Evolutionary conservation across 2,113 vertebrate species (phyloP).

Genomic region (Uropsilus gracilis): DNA sequence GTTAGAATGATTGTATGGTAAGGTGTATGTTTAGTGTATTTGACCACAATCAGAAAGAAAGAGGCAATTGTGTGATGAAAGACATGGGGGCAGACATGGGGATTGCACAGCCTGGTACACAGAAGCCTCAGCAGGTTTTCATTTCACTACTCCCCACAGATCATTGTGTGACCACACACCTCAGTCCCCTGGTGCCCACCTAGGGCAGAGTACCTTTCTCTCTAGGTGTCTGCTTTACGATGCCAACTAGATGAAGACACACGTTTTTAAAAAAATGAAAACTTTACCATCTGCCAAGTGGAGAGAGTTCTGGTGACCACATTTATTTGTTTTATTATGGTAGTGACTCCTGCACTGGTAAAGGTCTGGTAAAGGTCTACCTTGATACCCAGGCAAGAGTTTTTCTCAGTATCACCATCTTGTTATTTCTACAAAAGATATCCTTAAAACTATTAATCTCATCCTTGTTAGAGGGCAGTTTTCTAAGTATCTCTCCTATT

Average conservation of each 20-base stretch:
- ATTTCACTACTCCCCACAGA: neutral
- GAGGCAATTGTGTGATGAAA: neutral
- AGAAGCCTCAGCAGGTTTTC: too few species aligned
- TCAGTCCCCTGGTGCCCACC: neutral
- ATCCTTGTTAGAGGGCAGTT: neutral
- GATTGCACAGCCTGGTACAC: too few species aligned
- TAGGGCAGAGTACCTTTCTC: neutral
- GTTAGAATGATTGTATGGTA: neutral
- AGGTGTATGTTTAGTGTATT: neutral
- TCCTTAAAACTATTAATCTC: neutral
- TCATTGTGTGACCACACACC: rapidly evolving
- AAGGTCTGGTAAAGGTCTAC: neutral
- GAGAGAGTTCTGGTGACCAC: neutral
- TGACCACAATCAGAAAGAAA: neutral
- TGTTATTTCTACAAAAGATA: neutral
- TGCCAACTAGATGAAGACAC: neutral
- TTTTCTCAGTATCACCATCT: neutral
- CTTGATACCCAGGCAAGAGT: neutral
- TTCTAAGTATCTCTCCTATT: neutral
- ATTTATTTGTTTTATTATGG: neutral
- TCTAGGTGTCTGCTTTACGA: neutral
- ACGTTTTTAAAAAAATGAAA: neutral
- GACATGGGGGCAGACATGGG: neutral
- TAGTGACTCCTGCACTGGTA: neutral
- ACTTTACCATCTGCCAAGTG: neutral